Percentiles rank a stretch among this genome's conserved stretches.
These are phyloP conservation scores for Vireo griseus DNA, from an alignment of 2,797 vertebrate genomes.

Conservation along the genomic window DNA sequence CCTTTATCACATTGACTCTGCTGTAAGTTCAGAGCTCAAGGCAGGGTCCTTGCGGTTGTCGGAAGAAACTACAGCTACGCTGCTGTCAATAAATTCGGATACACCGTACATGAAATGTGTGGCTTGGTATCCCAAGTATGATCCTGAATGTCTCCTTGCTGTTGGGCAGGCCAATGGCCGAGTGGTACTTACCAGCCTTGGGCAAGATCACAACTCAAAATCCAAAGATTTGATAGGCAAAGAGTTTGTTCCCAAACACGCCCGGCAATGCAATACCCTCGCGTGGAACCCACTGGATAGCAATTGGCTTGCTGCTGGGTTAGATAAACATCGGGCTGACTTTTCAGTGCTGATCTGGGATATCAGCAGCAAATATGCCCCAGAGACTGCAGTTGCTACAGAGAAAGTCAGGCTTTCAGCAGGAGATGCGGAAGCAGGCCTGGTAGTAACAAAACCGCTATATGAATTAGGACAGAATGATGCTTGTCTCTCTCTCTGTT, in stretches of 20 bases:
- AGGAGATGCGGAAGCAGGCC: slow-evolving; percentile 84
- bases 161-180: slow-evolving; percentile 97
- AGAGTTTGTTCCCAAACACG: slow-evolving; percentile 97
- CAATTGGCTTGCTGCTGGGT: slow-evolving; percentile 91
- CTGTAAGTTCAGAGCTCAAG: slow-evolving; percentile 84
- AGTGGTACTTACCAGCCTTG: slow-evolving; percentile 93
- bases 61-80: slow-evolving; percentile 88
- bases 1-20: slow-evolving; percentile 91
- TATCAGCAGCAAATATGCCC: slow-evolving; percentile 91
- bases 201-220: slow-evolving; percentile 92
- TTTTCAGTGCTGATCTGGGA: slow-evolving; percentile 98
- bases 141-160: slow-evolving; percentile 93
- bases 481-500: slow-evolving; percentile 94
- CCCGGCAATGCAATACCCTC: slow-evolving; percentile 94
- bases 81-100: slow-evolving; percentile 95
- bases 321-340: slow-evolving; percentile 96
- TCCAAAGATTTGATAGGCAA: slow-evolving; percentile 94
- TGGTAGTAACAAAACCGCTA: slow-evolving; percentile 91
- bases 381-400: slow-evolving; percentile 79
- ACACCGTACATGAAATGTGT: slow-evolving; percentile 99
- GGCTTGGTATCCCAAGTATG: slow-evolving; percentile 96
- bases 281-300: slow-evolving; percentile 96
- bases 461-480: slow-evolving; percentile 97
- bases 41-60: slow-evolving; percentile 88
- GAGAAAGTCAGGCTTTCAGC: slow-evolving; percentile 90